Conservation (phyloP, 2,797 vertebrate species). For the Rhinella marina region DNA sequence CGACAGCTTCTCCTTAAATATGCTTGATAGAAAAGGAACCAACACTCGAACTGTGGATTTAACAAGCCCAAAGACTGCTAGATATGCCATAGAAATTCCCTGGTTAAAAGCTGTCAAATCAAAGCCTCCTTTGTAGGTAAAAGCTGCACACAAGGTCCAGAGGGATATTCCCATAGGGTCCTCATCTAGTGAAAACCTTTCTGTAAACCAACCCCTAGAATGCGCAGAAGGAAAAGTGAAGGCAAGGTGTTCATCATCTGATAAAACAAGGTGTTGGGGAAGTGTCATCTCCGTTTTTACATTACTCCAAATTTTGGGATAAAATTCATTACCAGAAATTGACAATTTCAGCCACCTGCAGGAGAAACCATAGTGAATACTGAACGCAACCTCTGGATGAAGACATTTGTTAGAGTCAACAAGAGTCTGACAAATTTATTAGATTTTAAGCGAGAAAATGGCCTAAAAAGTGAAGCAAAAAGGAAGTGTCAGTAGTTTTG, state of each 20-base stretch:
- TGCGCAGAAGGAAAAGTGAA: background rate
- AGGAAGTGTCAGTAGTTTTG: no score
- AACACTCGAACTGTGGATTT: conserved; percentile 28
- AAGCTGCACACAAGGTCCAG: background rate
- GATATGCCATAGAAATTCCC: conserved; percentile 27
- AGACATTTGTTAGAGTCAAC: no score
- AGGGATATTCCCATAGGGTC: background rate
- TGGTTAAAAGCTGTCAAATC: conserved; percentile 34
- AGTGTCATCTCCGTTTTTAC: background rate
- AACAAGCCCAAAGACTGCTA: conserved; percentile 22
- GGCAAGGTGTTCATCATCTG: background rate
- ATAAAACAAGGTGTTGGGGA: background rate
- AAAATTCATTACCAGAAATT: background rate
- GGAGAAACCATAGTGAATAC: background rate
- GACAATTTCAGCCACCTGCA: background rate
- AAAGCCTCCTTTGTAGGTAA: conserved; percentile 18
- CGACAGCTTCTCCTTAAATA: no score
- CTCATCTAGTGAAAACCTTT: background rate
- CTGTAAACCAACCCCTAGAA: background rate
- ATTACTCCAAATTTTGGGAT: background rate
- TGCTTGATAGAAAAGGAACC: background rate
- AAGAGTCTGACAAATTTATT: no score
- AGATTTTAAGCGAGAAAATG: no score
- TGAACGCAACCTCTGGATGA: no score
- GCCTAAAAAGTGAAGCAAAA: no score